Conservation (phyloP, 2,888 invertebrate genomes). For the Apomyelois bistriatella region DNA sequence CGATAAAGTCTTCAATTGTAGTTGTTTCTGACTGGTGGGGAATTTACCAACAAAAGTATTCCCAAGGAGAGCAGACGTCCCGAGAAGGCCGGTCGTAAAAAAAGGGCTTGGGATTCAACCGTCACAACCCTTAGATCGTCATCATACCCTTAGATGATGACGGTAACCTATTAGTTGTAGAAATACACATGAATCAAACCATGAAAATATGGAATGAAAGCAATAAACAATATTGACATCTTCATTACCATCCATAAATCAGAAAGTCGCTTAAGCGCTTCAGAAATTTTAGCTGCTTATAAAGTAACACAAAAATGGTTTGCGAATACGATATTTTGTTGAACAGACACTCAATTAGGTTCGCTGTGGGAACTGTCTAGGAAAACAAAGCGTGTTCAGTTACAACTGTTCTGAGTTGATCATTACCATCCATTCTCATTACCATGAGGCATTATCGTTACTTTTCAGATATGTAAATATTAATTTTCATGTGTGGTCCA, state of each 20-base stretch:
- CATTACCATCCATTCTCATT: slow-evolving; percentile 42
- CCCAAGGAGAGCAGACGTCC: too few relatives aligned
- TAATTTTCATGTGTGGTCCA: background rate
- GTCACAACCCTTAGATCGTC: too few relatives aligned
- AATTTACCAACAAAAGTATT: too few relatives aligned
- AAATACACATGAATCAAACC: background rate
- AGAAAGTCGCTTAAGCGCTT: background rate
- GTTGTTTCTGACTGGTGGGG: too few relatives aligned
- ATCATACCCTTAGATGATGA: too few relatives aligned
- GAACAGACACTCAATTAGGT: slow-evolving; percentile 71
- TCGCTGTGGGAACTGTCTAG: slow-evolving; percentile 74
- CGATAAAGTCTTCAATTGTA: too few relatives aligned
- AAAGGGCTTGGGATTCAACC: too few relatives aligned
- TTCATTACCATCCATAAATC: background rate
- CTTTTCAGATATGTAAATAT: slow-evolving; percentile 10
- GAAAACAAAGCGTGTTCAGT: slow-evolving; percentile 74
- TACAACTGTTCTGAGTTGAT: slow-evolving; percentile 57
- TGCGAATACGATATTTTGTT: slow-evolving; percentile 67
- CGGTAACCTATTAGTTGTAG: background rate
- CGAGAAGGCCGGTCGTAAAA: too few relatives aligned
- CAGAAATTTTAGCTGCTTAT: slow-evolving; percentile 34
- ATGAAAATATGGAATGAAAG: background rate
- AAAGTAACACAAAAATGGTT: slow-evolving; percentile 58
- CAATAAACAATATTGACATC: background rate
- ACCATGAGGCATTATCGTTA: background rate